A percentile compares a stretch with the other conserved stretches of the same genome.
Conservation (phyloP, 2,797 vertebrate genomes). For the Microhierax caerulescens region DNA sequence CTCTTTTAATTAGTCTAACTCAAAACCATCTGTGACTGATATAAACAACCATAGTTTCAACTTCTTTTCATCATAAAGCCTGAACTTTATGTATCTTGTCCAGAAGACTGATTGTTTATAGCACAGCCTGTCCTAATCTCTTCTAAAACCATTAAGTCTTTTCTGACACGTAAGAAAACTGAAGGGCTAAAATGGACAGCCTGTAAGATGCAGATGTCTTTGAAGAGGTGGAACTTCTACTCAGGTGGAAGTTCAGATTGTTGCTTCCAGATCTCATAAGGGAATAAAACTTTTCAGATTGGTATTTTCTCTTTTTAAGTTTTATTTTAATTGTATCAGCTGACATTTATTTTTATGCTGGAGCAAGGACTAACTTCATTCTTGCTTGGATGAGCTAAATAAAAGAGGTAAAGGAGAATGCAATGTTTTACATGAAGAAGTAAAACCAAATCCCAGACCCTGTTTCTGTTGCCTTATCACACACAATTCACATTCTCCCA, state of each 20-base stretch:
- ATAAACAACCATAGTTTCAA: not conserved
- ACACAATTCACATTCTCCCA: not conserved
- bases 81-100: not conserved
- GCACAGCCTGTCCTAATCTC: not conserved
- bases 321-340: not conserved
- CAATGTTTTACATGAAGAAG: not conserved
- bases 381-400: not conserved
- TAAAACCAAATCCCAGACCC: not conserved
- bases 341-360: not conserved
- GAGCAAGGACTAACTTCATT: not conserved
- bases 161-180: not conserved
- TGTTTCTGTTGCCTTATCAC: not conserved
- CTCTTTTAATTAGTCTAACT: conserved; percentile 15
- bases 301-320: not conserved
- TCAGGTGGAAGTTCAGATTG: not conserved
- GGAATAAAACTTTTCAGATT: not conserved
- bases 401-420: not conserved
- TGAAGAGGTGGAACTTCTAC: not conserved
- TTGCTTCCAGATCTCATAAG: not conserved
- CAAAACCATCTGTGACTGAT: not conserved
- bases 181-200: not conserved
- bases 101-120: not conserved
- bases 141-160: not conserved
- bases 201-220: not conserved
- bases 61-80: conserved; percentile 4